phyloP scores from a whole-genome alignment of 2,113 vertebrate species.

The Campylorhamphus procurvoides region DNA sequence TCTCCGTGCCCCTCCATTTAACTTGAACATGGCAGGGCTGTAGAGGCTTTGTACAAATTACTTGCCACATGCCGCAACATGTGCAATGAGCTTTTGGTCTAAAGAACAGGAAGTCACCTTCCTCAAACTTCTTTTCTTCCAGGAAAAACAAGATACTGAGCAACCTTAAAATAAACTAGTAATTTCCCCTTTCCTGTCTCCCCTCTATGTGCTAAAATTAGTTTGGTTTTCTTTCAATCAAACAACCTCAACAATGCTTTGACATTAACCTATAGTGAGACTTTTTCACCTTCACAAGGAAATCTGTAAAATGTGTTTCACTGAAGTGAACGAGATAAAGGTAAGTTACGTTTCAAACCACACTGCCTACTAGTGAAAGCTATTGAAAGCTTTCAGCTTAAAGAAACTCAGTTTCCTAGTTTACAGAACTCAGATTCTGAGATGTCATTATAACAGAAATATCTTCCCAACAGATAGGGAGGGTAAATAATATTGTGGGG shows the following conservation, averaged over 20 bases:
- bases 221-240: not conserved
- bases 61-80: not conserved
- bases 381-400: not conserved
- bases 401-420: not conserved
- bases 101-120: constrained; percentile 39
- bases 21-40: not conserved
- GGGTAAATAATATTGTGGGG: not conserved
- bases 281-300: not conserved
- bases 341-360: not conserved
- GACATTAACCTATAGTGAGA: not conserved
- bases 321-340: not conserved
- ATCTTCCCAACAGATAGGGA: not conserved
- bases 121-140: constrained; percentile 31
- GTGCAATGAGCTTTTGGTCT: not conserved
- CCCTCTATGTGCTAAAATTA: not conserved
- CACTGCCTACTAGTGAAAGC: not conserved
- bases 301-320: not conserved
- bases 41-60: not conserved
- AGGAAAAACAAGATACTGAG: not conserved
- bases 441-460: not conserved
- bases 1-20: not conserved
- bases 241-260: not conserved
- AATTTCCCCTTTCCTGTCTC: not conserved
- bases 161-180: not conserved
- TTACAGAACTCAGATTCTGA: not conserved